Percentiles rank a stretch among this genome's conserved stretches.
These are phyloP conservation scores for Nyctalus aviator DNA, from an alignment of 2,797 vertebrate species.

Conservation along the genomic window DNA sequence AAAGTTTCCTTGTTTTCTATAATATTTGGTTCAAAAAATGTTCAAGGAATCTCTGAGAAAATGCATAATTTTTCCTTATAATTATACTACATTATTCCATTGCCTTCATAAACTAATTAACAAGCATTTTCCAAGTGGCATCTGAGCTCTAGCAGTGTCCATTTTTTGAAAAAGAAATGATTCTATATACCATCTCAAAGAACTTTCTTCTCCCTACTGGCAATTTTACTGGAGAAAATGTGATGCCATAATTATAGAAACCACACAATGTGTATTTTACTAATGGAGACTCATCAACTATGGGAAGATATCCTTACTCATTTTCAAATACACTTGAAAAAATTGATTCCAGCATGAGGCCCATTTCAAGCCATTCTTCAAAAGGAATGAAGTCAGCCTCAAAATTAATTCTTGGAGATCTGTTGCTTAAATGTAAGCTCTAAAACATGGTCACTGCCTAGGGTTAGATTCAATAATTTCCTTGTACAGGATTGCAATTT, in stretches of 20 bases:
- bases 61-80: background rate
- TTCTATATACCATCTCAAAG: conserved; percentile 31
- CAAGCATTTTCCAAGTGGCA: conserved; percentile 41
- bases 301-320: conserved; percentile 49
- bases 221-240: conserved; percentile 72
- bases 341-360: conserved; percentile 71
- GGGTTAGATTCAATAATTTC: conserved; percentile 80
- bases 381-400: conserved; percentile 73
- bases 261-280: conserved; percentile 71
- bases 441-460: conserved; percentile 75
- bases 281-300: conserved; percentile 71
- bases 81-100: conserved; percentile 44
- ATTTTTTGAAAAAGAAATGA: conserved; percentile 57
- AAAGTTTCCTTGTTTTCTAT: conserved; percentile 42
- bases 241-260: conserved; percentile 62
- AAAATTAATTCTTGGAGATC: conserved; percentile 78
- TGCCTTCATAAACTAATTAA: conserved; percentile 3
- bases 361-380: conserved; percentile 72
- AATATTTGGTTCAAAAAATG: conserved; percentile 37
- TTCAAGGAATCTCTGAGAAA: conserved; percentile 56
- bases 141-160: background rate
- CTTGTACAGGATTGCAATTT: conserved; percentile 67
- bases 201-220: conserved; percentile 58
- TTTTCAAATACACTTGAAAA: conserved; percentile 76
- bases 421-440: conserved; percentile 73